Conservation (phyloP, 2,797 vertebrate species). For the Fratercula arctica region DNA sequence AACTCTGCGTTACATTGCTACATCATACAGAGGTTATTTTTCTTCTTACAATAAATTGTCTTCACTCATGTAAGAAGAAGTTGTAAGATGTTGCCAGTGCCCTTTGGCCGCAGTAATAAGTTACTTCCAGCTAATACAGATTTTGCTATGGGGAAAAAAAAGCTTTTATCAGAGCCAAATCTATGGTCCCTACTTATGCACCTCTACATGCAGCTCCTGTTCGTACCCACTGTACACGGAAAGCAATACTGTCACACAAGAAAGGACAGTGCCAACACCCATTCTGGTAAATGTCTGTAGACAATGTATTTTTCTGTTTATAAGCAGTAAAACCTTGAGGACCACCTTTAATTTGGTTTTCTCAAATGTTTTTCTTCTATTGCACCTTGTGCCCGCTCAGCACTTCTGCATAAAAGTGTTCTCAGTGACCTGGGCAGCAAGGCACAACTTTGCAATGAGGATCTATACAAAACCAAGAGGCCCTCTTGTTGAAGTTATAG, state of each 20-base stretch:
- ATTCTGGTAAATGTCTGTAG: background rate
- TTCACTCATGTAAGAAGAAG: background rate
- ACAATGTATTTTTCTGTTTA: background rate
- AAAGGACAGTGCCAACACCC: background rate
- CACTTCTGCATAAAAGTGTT: background rate
- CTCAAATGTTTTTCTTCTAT: background rate
- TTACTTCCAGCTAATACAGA: background rate
- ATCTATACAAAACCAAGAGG: background rate
- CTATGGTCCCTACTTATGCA: background rate
- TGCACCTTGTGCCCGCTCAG: background rate
- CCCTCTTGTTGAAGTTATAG: background rate
- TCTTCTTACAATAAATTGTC: background rate
- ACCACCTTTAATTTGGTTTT: background rate
- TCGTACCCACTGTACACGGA: background rate
- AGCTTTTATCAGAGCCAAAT: background rate
- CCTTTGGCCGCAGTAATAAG: accelerated
- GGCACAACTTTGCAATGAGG: background rate
- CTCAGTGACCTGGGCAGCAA: background rate
- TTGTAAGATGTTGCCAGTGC: background rate
- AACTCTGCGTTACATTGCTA: background rate
- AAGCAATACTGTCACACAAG: background rate
- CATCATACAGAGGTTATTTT: background rate
- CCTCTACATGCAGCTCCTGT: background rate
- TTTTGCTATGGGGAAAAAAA: background rate
- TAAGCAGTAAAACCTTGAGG: background rate